Conservation (phyloP, 2,797 vertebrate genomes). For the Sardinella longiceps region DNA sequence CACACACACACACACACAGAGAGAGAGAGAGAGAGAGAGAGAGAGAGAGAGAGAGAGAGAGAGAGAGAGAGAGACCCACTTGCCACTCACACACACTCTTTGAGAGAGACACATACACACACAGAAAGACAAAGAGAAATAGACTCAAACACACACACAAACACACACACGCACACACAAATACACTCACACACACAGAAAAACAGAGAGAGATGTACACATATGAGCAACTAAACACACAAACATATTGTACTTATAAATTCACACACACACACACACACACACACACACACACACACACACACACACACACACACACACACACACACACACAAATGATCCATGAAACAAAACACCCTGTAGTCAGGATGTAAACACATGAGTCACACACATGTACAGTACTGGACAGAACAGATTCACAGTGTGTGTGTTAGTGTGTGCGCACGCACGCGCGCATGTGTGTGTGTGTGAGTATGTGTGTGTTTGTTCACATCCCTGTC, state of each 20-base stretch:
- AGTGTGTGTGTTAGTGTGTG: too few relatives aligned
- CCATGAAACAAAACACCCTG: too few relatives aligned
- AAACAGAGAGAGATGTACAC: neutral
- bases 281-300: neutral
- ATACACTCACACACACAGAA: neutral
- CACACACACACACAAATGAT: neutral
- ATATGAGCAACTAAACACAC: neutral
- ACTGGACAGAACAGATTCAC: too few relatives aligned
- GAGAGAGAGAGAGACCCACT: too few relatives aligned
- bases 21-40: neutral
- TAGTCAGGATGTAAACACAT: too few relatives aligned
- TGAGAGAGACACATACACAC: constrained; percentile 10
- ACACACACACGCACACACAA: neutral
- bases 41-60: too few relatives aligned
- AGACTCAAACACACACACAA: neutral
- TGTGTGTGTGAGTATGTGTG: too few relatives aligned
- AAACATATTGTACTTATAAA: neutral
- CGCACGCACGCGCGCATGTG: too few relatives aligned
- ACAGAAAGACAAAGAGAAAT: neutral
- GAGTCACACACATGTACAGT: too few relatives aligned
- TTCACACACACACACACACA: neutral
- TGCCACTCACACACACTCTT: too few relatives aligned
- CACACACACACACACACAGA: neutral
- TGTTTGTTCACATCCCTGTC: too few relatives aligned
- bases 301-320: constrained; percentile 3